These are phyloP conservation scores for Hydra vulgaris DNA, from an alignment of 30 jellyfish, hydroid and myxozoan genomes.

Conservation along the genomic window DNA sequence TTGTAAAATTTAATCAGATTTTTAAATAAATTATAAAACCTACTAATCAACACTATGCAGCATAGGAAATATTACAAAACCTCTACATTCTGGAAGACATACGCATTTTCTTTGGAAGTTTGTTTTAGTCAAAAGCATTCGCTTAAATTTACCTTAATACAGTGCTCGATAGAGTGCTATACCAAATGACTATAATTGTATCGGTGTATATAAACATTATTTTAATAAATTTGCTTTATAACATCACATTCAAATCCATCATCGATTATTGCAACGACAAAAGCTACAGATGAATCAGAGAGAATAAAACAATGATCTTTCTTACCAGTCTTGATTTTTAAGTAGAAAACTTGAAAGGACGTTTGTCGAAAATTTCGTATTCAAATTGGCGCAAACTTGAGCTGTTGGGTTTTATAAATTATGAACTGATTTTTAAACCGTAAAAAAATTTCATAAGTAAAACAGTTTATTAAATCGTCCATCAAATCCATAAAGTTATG, in stretches of 20 bases:
- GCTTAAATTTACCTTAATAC: background rate
- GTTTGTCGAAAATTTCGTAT: background rate
- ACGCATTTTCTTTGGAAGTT: background rate
- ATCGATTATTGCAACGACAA: background rate
- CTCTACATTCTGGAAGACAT: constrained; percentile 1
- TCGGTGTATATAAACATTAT: background rate
- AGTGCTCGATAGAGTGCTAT: no score
- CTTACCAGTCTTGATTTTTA: background rate
- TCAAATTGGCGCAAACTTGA: background rate
- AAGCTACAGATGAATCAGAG: background rate
- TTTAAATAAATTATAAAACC: no score
- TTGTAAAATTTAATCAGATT: no score
- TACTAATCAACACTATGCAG: no score
- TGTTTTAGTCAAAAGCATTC: background rate
- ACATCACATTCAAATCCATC: background rate
- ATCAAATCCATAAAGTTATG: background rate
- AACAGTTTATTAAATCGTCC: background rate
- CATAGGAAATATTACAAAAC: no score
- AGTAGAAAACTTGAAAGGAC: background rate
- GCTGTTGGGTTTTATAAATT: background rate
- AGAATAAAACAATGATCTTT: background rate
- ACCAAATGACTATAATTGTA: no score
- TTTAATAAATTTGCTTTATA: background rate
- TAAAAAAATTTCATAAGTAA: background rate
- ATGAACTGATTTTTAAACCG: background rate